These are phyloP conservation scores for Plestiodon gilberti DNA, from an alignment of 2,113 vertebrate species.

Conservation along the genomic window DNA sequence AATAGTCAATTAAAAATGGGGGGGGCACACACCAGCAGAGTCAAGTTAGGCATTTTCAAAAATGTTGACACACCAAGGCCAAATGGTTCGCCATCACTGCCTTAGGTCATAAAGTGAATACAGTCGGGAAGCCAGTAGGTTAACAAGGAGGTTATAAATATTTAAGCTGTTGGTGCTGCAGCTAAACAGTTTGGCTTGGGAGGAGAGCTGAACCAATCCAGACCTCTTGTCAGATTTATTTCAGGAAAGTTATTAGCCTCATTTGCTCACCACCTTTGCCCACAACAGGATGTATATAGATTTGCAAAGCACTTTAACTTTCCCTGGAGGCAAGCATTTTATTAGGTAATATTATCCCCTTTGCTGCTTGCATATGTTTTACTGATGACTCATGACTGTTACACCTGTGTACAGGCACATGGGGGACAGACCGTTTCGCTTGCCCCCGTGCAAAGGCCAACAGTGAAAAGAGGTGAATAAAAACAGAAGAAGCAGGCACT, in stretches of 20 bases:
- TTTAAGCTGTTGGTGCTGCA: conserved; percentile 38
- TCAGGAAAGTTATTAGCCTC: conserved; percentile 50
- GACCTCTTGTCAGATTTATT: conserved; percentile 45
- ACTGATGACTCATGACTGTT: conserved; percentile 21
- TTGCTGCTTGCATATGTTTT: conserved; percentile 30
- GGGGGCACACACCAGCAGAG: no score
- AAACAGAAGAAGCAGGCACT: conserved; percentile 16
- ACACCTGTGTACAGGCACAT: not conserved
- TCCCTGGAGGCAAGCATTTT: conserved; percentile 4
- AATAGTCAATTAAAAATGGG: no score
- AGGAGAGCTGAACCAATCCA: conserved; percentile 16
- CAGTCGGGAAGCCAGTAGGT: conserved; percentile 35
- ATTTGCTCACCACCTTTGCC: conserved; percentile 38
- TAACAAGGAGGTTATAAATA: conserved; percentile 37
- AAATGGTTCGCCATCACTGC: no score
- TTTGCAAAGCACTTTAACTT: conserved; percentile 11
- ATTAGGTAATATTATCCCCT: conserved; percentile 35
- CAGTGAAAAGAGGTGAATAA: conserved; percentile 25
- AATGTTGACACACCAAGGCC: no score
- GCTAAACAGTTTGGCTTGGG: conserved; percentile 23
- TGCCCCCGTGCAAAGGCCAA: conserved; percentile 30
- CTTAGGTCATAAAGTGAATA: conserved; percentile 32
- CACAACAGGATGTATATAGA: conserved; percentile 31
- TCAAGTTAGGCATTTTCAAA: no score
- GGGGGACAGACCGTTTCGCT: conserved; percentile 14